Percentiles rank a stretch among this genome's conserved stretches.
These are phyloP conservation scores for Macroramphosus scolopax DNA, from an alignment of 2,797 vertebrate genomes.

Conservation along the genomic window DNA sequence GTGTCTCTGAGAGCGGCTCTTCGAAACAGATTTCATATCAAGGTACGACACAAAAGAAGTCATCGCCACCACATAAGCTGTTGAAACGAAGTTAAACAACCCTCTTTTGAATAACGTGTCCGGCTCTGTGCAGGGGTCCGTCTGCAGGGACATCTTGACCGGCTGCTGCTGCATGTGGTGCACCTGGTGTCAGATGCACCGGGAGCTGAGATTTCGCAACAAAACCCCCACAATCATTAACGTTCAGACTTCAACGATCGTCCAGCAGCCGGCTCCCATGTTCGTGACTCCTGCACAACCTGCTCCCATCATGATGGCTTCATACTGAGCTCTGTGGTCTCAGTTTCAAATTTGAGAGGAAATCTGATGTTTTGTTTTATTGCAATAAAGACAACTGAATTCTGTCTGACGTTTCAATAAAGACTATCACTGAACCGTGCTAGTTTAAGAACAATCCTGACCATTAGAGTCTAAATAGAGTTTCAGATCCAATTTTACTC, in stretches of 20 bases:
- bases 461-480: too few relatives aligned
- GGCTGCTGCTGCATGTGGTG: conserved; percentile 59
- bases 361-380: too few relatives aligned
- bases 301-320: accelerated
- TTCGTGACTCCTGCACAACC: not conserved
- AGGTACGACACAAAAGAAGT: too few relatives aligned
- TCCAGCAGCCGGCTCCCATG: conserved; percentile 21
- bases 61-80: too few relatives aligned
- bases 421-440: too few relatives aligned
- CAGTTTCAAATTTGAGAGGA: too few relatives aligned
- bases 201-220: conserved; percentile 48
- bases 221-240: not conserved
- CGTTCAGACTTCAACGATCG: accelerated
- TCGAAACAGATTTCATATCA: conserved; percentile 31
- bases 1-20: conserved; percentile 32
- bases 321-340: not conserved
- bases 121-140: conserved; percentile 50
- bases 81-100: too few relatives aligned
- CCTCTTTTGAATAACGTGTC: too few relatives aligned
- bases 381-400: too few relatives aligned
- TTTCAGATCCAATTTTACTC: too few relatives aligned
- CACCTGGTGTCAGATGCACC: conserved; percentile 72
- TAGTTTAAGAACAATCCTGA: too few relatives aligned
- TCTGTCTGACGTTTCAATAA: too few relatives aligned
- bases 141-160: conserved; percentile 59